Percentiles rank a stretch among this genome's conserved stretches.
These are phyloP conservation scores for Melikaiella ostensackeni DNA, from an alignment of 2,888 invertebrate species.

Conservation along the genomic window DNA sequence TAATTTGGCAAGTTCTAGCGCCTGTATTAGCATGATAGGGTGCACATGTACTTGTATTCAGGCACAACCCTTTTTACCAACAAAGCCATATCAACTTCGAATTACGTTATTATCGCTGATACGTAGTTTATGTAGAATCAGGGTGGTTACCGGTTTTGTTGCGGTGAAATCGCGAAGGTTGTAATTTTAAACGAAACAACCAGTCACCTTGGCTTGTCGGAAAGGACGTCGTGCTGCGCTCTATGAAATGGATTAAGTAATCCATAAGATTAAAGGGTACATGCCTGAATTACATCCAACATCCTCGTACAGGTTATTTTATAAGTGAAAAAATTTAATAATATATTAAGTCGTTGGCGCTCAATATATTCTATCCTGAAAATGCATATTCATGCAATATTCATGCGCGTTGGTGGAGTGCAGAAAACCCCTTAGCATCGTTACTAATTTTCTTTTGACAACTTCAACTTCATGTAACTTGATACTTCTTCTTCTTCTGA, in stretches of 20 bases:
- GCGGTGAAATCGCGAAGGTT: slow-evolving; percentile 25
- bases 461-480: neutral
- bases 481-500: neutral
- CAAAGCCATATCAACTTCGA: slow-evolving; percentile 3
- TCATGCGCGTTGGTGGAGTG: slow-evolving; percentile 15
- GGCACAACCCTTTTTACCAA: slow-evolving; percentile 6
- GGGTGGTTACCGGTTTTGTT: slow-evolving; percentile 33
- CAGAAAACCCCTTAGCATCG: neutral
- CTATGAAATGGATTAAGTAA: slow-evolving; percentile 38
- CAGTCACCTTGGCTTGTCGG: neutral
- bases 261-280: slow-evolving; percentile 35
- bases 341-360: slow-evolving; percentile 27
- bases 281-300: slow-evolving; percentile 28
- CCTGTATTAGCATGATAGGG: slow-evolving; percentile 63
- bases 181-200: slow-evolving; percentile 35
- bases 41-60: slow-evolving; percentile 38
- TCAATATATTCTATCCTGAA: slow-evolving; percentile 29
- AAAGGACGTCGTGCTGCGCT: slow-evolving; percentile 32
- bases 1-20: slow-evolving; percentile 62
- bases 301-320: slow-evolving; percentile 25
- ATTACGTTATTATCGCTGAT: slow-evolving; percentile 20
- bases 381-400: slow-evolving; percentile 38
- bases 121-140: slow-evolving; percentile 21
- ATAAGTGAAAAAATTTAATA: slow-evolving; percentile 30
- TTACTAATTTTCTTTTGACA: slow-evolving; percentile 17